phyloP scores from a whole-genome alignment of 2,113 vertebrate genomes.

The Acrocephalus kingi region DNA sequence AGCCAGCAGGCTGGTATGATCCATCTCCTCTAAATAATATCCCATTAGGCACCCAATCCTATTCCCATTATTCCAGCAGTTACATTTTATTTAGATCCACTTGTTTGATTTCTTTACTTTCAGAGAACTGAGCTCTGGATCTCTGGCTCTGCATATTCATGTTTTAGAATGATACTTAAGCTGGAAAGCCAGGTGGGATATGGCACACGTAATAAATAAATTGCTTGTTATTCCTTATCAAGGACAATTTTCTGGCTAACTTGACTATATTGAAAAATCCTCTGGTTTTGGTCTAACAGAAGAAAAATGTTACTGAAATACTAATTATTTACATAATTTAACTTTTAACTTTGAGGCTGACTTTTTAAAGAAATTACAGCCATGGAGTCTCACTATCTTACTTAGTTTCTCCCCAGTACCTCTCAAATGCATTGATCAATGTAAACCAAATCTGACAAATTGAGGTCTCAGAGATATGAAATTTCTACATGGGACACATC shows the following conservation, averaged over 20 bases:
- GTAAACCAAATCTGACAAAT: neutral
- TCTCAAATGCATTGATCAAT: neutral
- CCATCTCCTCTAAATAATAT: neutral
- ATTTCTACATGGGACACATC: neutral
- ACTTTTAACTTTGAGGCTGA: neutral
- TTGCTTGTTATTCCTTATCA: slow-evolving; percentile 23
- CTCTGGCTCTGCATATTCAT: neutral
- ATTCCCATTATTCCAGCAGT: neutral
- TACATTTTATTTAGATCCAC: neutral
- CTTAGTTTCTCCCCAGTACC: neutral
- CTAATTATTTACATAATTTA: neutral
- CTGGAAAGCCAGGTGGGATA: neutral
- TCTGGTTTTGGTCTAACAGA: neutral
- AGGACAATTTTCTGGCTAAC: neutral
- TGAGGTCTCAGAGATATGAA: neutral
- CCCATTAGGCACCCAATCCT: neutral
- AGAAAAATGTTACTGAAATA: neutral
- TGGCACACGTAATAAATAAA: neutral
- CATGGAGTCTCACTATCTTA: neutral
- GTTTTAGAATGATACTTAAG: neutral
- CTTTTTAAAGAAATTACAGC: neutral
- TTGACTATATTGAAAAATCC: neutral
- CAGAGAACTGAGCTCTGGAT: neutral
- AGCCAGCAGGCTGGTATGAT: neutral
- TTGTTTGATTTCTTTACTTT: neutral